A percentile compares a stretch with the other conserved stretches of the same genome.
Evolutionary conservation across 2,113 vertebrate genomes (phyloP).

Genomic region (Alaudala cheleensis): DNA sequence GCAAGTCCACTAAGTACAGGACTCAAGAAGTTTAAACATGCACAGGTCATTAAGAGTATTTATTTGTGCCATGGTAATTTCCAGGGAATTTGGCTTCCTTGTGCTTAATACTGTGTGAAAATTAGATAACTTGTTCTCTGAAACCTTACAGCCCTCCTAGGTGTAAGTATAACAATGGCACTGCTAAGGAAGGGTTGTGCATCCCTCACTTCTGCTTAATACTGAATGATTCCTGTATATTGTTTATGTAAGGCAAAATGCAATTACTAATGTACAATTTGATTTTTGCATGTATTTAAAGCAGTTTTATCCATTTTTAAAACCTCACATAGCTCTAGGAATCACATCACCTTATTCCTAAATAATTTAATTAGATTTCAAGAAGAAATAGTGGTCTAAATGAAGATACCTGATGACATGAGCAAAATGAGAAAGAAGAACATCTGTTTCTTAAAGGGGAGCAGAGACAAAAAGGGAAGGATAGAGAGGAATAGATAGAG

Average conservation of each 20-base stretch:
- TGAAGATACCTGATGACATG: neutral
- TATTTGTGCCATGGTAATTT: neutral
- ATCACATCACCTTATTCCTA: neutral
- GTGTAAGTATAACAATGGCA: neutral
- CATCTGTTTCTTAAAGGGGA: neutral
- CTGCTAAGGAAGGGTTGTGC: neutral
- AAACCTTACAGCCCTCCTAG: neutral
- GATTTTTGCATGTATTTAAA: neutral
- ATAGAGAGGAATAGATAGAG: neutral
- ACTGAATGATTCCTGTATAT: neutral
- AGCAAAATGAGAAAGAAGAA: neutral
- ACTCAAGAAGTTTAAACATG: neutral
- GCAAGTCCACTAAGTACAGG: neutral
- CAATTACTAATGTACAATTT: neutral
- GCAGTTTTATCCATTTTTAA: neutral
- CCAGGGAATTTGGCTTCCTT: neutral
- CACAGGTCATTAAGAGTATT: neutral
- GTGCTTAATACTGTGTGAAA: neutral
- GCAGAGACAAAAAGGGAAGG: neutral
- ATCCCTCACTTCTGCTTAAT: neutral
- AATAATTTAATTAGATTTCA: neutral
- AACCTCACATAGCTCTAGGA: neutral
- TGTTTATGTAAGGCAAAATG: slow-evolving; percentile 14
- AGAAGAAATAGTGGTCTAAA: neutral
- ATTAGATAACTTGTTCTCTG: neutral